phyloP scores from a whole-genome alignment of 2,888 invertebrate species.

The Tanytarsus gracilentus region DNA sequence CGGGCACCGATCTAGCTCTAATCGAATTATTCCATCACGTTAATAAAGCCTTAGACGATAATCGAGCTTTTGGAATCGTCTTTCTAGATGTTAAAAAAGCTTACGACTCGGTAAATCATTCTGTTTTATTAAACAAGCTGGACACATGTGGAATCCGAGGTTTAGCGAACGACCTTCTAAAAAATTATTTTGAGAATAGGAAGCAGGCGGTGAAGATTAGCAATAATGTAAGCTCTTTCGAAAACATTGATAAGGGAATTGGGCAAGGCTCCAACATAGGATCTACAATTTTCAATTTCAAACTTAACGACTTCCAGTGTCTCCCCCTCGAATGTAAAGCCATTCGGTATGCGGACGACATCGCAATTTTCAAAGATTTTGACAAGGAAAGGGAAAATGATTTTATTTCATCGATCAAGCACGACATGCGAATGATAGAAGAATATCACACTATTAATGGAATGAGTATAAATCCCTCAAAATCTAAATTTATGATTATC shows the following conservation, averaged over 20 bases:
- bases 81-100: not conserved
- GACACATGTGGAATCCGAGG: not conserved
- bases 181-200: not conserved
- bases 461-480: no score
- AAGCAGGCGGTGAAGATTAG: not conserved
- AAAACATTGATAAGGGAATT: not conserved
- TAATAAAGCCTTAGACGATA: not conserved
- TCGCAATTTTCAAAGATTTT: not conserved
- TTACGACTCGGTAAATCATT: not conserved
- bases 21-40: not conserved
- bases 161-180: not conserved
- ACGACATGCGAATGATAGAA: not conserved
- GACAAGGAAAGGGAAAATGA: not conserved
- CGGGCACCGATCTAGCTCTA: not conserved
- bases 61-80: not conserved
- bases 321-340: not conserved
- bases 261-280: not conserved
- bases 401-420: not conserved
- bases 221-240: not conserved
- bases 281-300: not conserved
- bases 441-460: not conserved
- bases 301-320: not conserved
- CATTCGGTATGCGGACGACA: not conserved
- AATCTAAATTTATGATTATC: no score
- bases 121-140: not conserved